phyloP scores from a whole-genome alignment of 2,113 vertebrate species.

The Monarcha castaneiventris region DNA sequence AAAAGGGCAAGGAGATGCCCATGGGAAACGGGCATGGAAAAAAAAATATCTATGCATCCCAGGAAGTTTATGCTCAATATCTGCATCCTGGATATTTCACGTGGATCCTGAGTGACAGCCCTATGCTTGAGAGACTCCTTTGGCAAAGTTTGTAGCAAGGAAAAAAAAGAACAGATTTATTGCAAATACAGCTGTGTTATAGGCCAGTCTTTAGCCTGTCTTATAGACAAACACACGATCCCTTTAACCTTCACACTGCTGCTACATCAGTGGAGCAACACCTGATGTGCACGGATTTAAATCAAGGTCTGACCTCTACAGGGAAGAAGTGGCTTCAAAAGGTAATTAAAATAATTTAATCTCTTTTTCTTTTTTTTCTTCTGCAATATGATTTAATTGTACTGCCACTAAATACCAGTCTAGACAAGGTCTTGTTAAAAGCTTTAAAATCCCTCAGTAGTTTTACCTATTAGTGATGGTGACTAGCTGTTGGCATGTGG shows the following conservation, averaged over 20 bases:
- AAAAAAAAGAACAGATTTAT: not conserved
- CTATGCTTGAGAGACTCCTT: not conserved
- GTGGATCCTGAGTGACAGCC: not conserved
- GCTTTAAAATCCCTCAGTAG: not conserved
- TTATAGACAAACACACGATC: not conserved
- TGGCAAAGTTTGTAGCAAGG: not conserved
- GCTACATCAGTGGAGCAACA: not conserved
- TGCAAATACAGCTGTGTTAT: not conserved
- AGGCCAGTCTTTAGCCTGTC: not conserved
- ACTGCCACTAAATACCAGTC: slow-evolving; percentile 66
- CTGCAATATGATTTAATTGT: slow-evolving; percentile 24
- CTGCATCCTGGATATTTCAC: not conserved
- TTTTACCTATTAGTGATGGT: slow-evolving; percentile 22
- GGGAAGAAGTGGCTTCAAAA: slow-evolving; percentile 20
- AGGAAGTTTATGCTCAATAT: too few species aligned
- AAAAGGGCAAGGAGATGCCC: not conserved
- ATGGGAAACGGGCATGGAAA: not conserved
- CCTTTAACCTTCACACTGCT: not conserved
- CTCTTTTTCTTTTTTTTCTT: not conserved
- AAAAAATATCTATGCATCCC: not conserved
- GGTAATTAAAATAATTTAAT: slow-evolving; percentile 61
- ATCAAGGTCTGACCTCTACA: not conserved
- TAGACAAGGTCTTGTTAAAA: slow-evolving; percentile 69
- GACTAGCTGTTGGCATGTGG: slow-evolving; percentile 37
- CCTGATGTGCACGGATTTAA: not conserved